phyloP scores from a whole-genome alignment of 2,888 invertebrate species.

The Oscheius sp. region DNA sequence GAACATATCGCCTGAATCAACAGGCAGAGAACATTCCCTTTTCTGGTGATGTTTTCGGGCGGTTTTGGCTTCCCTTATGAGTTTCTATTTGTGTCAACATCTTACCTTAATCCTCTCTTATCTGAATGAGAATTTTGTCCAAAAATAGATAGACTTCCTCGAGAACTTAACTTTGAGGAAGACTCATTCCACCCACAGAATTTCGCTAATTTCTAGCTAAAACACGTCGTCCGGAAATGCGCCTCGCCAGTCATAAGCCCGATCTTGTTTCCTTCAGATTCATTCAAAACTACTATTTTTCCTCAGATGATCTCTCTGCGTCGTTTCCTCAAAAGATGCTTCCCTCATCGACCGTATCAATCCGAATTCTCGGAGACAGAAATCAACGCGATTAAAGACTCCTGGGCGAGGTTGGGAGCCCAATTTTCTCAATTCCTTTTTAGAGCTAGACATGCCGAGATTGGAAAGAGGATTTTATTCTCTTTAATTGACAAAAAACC shows the following conservation, averaged over 20 bases:
- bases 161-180: too few relatives aligned
- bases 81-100: too few relatives aligned
- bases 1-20: too few relatives aligned
- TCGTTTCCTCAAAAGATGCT: constrained; percentile 8
- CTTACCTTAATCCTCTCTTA: too few relatives aligned
- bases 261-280: neutral
- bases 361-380: constrained; percentile 4
- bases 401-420: constrained; percentile 21
- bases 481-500: constrained; percentile 43
- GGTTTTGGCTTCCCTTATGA: too few relatives aligned
- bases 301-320: neutral
- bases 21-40: too few relatives aligned
- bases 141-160: too few relatives aligned
- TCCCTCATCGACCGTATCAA: neutral
- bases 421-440: neutral
- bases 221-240: constrained; percentile 4
- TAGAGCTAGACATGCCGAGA: constrained; percentile 47
- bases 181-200: too few relatives aligned
- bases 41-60: too few relatives aligned
- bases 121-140: too few relatives aligned
- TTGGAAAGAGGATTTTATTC: constrained; percentile 43
- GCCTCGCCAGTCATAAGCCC: neutral
- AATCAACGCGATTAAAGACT: constrained; percentile 10
- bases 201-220: neutral
- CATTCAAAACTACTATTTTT: neutral